Evolutionary conservation across 2,888 invertebrate genomes (phyloP), one percentile per base, ranked within the genome.

Genomic region (Plebejus melissa): DNA sequence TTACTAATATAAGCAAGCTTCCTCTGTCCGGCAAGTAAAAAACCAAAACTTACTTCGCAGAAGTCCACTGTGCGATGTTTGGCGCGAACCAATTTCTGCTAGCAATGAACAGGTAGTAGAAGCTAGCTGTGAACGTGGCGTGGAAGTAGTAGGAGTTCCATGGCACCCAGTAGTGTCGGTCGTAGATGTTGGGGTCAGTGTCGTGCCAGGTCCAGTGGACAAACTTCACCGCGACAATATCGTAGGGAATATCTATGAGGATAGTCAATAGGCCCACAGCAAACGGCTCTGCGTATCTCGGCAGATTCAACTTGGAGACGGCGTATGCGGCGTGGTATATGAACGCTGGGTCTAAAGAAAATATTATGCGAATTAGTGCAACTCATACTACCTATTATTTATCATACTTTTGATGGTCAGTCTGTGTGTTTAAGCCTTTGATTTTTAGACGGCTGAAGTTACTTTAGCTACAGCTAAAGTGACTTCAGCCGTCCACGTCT

Each of bases 161-260:
- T 0, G 97, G 97, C 36, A 97, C 97, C 96, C 96, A 96, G 87
- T 97, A 97, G 86, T 96, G 95, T 65, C 97, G 94, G 84, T 97
- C 97, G 79, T 85, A 89, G 86, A 96, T 94, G 81, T 96, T 96
- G 4, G 96, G 95, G 85, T 96, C 96, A 0, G 96, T 96, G 83
- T 96, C 96, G 81, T 97, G 97, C 97, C 97, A 97, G 1, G 96
- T 96, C 97, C 97, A 97, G 90, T 97, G 97, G 22, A 97, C 88
- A 84, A 96, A 96, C 85, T 96, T 96, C 13, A 97, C 95, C 0
- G 96, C 95, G 77, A 96, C 95, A 74, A 97, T 96, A 83, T 97
- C 97, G 84, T 96, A 97, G 0, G 97, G 97, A 72, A 97, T 91
- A 84, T 97, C 97, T 58, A 97, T 94, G 71, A 97, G 90, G 0